phyloP scores from a whole-genome alignment of 2,797 vertebrate species.

The Pampus argenteus region DNA sequence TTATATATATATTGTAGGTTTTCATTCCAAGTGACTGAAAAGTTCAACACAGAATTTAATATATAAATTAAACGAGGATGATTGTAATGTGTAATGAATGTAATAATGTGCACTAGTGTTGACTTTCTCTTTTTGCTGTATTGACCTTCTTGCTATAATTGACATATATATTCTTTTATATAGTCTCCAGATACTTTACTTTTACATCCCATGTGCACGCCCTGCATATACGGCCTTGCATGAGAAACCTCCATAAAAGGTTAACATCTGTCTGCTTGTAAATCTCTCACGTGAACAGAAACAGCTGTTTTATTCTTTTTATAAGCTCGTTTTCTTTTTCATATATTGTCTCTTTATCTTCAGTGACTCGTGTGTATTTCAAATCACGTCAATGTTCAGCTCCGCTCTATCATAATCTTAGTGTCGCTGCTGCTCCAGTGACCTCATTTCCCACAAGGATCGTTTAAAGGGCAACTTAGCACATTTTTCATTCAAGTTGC shows the following conservation, averaged over 20 bases:
- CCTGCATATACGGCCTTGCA: background rate
- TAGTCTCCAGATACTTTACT: background rate
- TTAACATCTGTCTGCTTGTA: conserved; percentile 32
- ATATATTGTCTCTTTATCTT: background rate
- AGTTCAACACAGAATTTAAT: too few relatives aligned
- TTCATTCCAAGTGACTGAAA: too few relatives aligned
- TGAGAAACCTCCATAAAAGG: conserved; percentile 23
- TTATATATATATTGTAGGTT: too few relatives aligned
- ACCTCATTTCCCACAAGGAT: conserved; percentile 18
- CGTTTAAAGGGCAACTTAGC: background rate
- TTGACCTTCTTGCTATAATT: background rate
- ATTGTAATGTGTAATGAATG: too few relatives aligned
- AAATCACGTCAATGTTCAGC: background rate
- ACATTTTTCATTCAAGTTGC: background rate
- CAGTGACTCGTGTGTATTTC: background rate
- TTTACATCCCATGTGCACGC: conserved; percentile 1
- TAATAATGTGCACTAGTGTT: background rate
- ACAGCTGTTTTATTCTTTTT: background rate
- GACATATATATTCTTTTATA: background rate
- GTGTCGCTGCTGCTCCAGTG: background rate
- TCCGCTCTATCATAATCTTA: background rate
- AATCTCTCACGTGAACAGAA: conserved; percentile 22
- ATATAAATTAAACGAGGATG: too few relatives aligned
- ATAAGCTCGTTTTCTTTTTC: background rate
- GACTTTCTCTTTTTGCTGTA: background rate